These are phyloP conservation scores for Hylia prasina DNA, from an alignment of 2,113 vertebrate genomes.

Conservation along the genomic window DNA sequence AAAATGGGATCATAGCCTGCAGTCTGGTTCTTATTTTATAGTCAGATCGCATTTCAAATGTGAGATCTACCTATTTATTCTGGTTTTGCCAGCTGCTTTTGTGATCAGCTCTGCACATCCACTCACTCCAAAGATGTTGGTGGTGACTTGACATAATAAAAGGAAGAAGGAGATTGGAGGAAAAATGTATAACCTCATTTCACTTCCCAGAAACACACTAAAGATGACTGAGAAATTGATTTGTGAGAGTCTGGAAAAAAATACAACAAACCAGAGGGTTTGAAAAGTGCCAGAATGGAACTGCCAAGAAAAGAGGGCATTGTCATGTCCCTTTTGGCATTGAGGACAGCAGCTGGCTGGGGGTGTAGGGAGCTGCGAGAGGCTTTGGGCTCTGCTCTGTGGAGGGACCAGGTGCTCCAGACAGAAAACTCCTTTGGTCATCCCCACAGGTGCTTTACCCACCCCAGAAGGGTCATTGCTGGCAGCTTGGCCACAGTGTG, in stretches of 20 bases:
- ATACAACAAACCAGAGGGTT: neutral
- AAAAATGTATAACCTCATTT: neutral
- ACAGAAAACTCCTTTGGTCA: neutral
- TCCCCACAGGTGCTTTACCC: neutral
- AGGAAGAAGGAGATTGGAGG: neutral
- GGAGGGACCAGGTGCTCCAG: neutral
- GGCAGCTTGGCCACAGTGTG: neutral
- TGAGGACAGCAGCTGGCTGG: neutral
- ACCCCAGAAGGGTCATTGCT: too few relatives aligned
- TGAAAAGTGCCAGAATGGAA: neutral
- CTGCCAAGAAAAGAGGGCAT: neutral
- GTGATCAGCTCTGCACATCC: neutral
- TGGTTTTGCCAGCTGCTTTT: neutral
- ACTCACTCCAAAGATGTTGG: neutral
- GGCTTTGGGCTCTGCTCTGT: neutral
- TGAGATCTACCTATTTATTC: neutral
- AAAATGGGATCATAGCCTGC: neutral
- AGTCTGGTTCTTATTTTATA: neutral
- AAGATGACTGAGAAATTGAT: constrained; percentile 8
- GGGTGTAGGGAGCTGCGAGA: neutral
- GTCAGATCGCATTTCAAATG: neutral
- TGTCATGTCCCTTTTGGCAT: neutral
- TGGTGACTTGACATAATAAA: neutral
- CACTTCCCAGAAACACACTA: constrained; percentile 47
- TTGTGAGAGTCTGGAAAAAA: neutral